Conservation (phyloP, 2,888 invertebrate genomes). For the Eupithecia exiguata region DNA sequence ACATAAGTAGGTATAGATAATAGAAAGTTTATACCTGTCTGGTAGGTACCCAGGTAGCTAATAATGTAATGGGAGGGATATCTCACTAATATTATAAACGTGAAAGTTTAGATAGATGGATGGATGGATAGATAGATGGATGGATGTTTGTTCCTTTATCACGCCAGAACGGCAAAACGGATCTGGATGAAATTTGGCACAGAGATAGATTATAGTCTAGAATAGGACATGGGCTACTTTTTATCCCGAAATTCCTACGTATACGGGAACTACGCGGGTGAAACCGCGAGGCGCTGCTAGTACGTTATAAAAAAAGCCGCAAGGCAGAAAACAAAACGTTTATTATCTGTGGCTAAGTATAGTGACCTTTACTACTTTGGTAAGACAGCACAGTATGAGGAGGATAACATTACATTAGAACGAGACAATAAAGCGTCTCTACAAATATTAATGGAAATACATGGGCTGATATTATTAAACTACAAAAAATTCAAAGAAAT, state of each 20-base stretch:
- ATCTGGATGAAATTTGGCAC: no score
- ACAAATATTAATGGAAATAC: neutral
- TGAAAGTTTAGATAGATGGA: no score
- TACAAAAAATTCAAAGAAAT: neutral
- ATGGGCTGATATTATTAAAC: neutral
- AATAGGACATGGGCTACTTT: no score
- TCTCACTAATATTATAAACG: no score
- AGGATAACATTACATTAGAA: neutral
- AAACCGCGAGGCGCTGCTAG: no score
- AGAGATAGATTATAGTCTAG: no score
- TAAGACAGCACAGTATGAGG: neutral
- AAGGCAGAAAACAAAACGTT: neutral
- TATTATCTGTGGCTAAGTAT: neutral
- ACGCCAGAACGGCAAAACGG: no score
- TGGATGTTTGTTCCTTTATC: no score
- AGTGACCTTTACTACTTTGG: neutral
- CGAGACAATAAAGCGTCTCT: neutral
- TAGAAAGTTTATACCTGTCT: neutral
- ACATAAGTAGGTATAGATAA: neutral
- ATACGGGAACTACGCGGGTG: no score
- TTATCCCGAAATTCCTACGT: no score
- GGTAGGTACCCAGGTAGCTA: neutral
- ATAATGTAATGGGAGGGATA: no score
- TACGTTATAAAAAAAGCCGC: neutral
- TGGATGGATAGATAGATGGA: no score